A percentile compares a stretch with the other conserved stretches of the same genome.
Conservation (phyloP, 2,888 invertebrate species). For the Eristalinus aeneus region DNA sequence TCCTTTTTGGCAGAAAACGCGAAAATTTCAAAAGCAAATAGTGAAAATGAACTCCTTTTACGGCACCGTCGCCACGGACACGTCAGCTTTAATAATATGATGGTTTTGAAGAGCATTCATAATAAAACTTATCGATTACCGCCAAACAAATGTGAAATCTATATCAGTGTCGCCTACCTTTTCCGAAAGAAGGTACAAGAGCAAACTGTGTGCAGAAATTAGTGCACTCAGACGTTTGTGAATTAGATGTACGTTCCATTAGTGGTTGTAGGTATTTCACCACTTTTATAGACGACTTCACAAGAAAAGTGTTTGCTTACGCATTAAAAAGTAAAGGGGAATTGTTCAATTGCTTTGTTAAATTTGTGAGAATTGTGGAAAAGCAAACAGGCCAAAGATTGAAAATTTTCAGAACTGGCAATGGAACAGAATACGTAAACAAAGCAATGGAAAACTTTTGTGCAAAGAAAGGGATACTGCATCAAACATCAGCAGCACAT, state of each 20-base stretch:
- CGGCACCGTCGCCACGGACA: conserved; percentile 14
- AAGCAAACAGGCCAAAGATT: too few relatives aligned
- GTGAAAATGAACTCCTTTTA: not conserved
- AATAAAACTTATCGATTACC: too few relatives aligned
- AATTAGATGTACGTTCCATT: not conserved
- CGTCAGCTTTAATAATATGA: conserved; percentile 28
- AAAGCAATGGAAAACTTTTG: not conserved
- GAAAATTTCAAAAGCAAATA: conserved; percentile 1
- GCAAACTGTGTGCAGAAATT: conserved; percentile 6
- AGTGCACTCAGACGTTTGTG: conserved; percentile 34
- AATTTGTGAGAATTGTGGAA: conserved; percentile 11
- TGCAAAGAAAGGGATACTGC: not conserved
- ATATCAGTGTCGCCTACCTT: conserved; percentile 23
- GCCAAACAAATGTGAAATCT: not conserved
- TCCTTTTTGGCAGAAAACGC: conserved; percentile 19
- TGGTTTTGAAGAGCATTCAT: not conserved
- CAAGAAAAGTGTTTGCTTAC: not conserved
- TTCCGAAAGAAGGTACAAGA: conserved; percentile 35
- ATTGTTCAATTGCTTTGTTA: conserved; percentile 27
- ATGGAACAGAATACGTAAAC: conserved; percentile 18
- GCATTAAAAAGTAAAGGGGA: conserved; percentile 8
- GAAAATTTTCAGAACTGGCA: not conserved
- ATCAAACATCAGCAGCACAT: not conserved
- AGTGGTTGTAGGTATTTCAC: conserved; percentile 35
- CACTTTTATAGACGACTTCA: conserved; percentile 30